Base-by-base conservation (phyloP, 2,113 vertebrate species). In the Pao palembangensis region DNA sequence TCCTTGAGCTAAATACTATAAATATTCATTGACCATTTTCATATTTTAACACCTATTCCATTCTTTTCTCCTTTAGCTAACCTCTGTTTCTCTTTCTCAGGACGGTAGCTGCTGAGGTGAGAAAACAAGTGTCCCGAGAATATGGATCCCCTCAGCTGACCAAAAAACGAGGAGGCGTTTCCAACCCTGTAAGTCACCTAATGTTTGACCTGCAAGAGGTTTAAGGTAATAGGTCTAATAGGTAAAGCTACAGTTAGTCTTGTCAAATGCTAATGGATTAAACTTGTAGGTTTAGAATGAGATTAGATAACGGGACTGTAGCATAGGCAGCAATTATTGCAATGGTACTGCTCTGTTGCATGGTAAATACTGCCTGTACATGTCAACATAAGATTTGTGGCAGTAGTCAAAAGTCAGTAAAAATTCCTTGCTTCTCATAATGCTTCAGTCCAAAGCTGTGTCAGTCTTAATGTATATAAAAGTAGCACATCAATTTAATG, bases 61-160 rank as follows among this genome's bases (percentile, higher is more conserved):
- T 38, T 60, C 65, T 61, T 55, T 11, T 17, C 52, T 17, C 50
- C 46, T 49, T 6, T 25, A 28, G 67, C 47, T 58, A 8, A 18
- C 34, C 2, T 44, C 19, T 65, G 5, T 50, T 19, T 64, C 5
- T 57, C 16, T 58, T 51, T 3, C 21, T 6, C 71, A 96, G 95
- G 85, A 96, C 93, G 0, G 91, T 95, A 70, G 95, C 95, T 6
- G 87, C 94, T 4, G 95, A 96, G 73, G 93, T 96, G 64, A 88
- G 95, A 73, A 96, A 95, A 69, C 95, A 96, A 76, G 92, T 96
- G 50, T 93, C 93, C 61, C 87, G 93, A 75, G 94, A 96, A 16
- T 94, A 93, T 73, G 90, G 91, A 56, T 96, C 94, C 10, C 94
- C 94, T 2, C 94, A 94, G 69, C 88, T 95, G 56, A 91, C 92